A percentile compares a stretch with the other conserved stretches of the same genome.
Evolutionary conservation across 2,797 vertebrate species (phyloP).

Genomic region (Carcharodon carcharias): DNA sequence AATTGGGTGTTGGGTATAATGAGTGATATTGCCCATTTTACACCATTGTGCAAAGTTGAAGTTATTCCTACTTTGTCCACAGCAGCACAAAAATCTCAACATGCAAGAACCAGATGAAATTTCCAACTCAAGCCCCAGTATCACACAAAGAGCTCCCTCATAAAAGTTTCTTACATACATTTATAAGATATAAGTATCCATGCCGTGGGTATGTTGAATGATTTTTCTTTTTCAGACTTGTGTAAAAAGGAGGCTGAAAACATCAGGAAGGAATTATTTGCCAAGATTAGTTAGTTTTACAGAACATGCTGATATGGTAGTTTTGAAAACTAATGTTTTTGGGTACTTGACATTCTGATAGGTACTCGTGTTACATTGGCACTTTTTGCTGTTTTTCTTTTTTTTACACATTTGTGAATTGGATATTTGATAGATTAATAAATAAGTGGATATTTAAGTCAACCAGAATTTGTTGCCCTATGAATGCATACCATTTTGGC

Average conservation of each 20-base stretch:
- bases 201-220: not conserved
- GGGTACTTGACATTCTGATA: not conserved
- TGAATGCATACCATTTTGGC: not conserved
- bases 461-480: not conserved
- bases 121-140: not conserved
- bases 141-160: not conserved
- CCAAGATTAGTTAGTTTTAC: not conserved
- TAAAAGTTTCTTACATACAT: not conserved
- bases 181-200: not conserved
- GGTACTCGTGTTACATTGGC: not conserved
- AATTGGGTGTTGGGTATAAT: not conserved
- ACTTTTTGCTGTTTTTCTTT: not conserved
- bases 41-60: not conserved
- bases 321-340: not conserved
- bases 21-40: not conserved
- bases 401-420: not conserved
- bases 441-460: not conserved
- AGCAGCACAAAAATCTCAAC: not conserved
- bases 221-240: not conserved
- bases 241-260: not conserved
- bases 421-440: not conserved
- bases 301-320: not conserved
- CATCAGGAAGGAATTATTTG: not conserved
- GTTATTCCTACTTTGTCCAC: not conserved
- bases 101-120: not conserved